Conservation (phyloP, 2,888 invertebrate species). For the Parapristionchus giblindavisi region DNA sequence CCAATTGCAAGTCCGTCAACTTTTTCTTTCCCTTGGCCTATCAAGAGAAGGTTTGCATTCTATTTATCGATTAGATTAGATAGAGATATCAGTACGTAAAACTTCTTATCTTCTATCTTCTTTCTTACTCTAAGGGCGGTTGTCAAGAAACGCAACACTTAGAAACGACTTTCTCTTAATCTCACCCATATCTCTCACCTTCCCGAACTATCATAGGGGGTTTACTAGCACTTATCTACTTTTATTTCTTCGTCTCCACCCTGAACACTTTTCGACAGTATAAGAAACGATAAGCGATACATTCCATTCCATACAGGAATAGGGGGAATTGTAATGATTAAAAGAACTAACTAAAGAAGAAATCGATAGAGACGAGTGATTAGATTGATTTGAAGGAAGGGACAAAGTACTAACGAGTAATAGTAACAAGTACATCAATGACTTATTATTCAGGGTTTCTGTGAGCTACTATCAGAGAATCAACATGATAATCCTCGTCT, state of each 20-base stretch:
- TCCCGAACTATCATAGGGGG: too few species aligned
- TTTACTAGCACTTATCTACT: too few species aligned
- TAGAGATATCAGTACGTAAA: constrained; percentile 8
- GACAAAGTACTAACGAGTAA: neutral
- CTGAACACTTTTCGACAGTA: too few species aligned
- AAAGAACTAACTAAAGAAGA: too few species aligned
- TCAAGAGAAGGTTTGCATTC: constrained; percentile 50
- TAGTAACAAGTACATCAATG: neutral
- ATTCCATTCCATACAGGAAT: too few species aligned
- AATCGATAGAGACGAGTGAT: neutral
- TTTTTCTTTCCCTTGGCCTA: constrained; percentile 65
- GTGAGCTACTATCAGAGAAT: constrained; percentile 66
- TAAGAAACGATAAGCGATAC: too few species aligned
- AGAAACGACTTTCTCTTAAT: too few species aligned
- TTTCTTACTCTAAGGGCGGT: too few species aligned
- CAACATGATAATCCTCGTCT: constrained; percentile 68
- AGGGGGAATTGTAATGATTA: too few species aligned
- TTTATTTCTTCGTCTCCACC: too few species aligned
- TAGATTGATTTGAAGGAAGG: neutral
- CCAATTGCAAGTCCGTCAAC: constrained; percentile 66
- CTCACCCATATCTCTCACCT: too few species aligned
- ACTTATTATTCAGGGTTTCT: constrained; percentile 55
- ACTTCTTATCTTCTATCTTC: neutral
- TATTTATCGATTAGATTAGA: neutral
- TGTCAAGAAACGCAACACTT: too few species aligned